Conservation (phyloP, 53 echinoderm and acorn worm genomes). For the Patiria pectinifera region DNA sequence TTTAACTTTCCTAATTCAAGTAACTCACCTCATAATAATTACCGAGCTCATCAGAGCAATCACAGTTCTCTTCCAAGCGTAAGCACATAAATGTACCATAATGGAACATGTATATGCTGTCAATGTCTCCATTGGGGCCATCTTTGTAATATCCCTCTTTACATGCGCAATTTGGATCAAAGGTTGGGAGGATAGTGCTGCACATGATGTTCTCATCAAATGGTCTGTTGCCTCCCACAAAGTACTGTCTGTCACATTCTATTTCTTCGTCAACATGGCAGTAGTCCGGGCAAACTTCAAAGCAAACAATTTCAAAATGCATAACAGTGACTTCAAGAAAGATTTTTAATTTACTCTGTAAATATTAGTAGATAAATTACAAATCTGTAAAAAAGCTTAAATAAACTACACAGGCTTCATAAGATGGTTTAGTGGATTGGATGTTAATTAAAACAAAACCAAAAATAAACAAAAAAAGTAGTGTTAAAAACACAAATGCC, state of each 20-base stretch:
- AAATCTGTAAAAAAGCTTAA: not conserved
- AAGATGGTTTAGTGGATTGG: too few species aligned
- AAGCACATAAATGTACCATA: slow-evolving; percentile 25
- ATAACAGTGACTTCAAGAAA: not conserved
- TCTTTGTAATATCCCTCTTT: slow-evolving; percentile 50
- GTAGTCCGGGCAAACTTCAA: slow-evolving; percentile 32
- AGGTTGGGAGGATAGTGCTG: not conserved
- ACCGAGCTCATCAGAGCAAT: slow-evolving; percentile 35
- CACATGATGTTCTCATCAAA: not conserved
- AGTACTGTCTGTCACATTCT: slow-evolving; percentile 29
- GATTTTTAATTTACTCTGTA: too few species aligned
- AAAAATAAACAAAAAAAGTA: too few species aligned
- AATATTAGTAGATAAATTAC: too few species aligned
- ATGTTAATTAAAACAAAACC: too few species aligned
- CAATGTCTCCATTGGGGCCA: slow-evolving; percentile 25
- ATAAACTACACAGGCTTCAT: too few species aligned
- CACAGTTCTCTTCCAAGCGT: slow-evolving; percentile 15
- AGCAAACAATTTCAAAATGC: not conserved
- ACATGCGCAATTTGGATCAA: slow-evolving; percentile 28
- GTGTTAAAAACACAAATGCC: too few species aligned
- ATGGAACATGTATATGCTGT: slow-evolving; percentile 35
- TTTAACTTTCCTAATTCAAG: not conserved
- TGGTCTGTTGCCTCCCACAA: not conserved
- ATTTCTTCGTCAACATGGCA: slow-evolving; percentile 42
- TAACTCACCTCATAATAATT: slow-evolving; percentile 18